Evolutionary conservation across 2,113 vertebrate genomes (phyloP), one percentile per base, ranked within the genome.

Genomic region (Rostratula benghalensis): DNA sequence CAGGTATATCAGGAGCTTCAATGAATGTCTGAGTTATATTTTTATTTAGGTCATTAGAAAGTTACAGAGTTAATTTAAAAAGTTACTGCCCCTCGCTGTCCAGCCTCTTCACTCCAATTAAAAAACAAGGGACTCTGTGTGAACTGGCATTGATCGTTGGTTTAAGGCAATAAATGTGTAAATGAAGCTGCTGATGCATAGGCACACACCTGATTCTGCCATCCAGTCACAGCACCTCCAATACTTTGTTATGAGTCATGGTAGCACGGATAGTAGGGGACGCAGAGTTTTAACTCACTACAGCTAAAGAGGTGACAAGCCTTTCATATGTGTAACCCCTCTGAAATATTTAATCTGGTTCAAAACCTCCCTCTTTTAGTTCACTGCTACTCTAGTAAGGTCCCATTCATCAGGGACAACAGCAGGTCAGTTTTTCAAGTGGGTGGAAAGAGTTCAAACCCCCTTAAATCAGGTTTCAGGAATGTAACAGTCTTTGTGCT

Each of bases 241-340:
- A 7, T 11, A 22, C 45, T 39, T 31, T 23, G 37, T 17, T 59
- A 15, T 7, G 14, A n/a, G 33, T 77, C 23, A 9, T 2, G 22
- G 53, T 22, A n/a, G 59, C 35, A n/a, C 0, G 2, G 41, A 6
- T 35, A 45, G 17, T 4, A 9, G 11, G 8, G 37, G 25, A 46
- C 28, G 7, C 51, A 6, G 37, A 25, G 37, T 35, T 59, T 35
- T 41, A 41, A 35, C 50, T 39, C 41, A 2, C 31, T 57, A 19
- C 27, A 75, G 57, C 43, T 71, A 7, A 63, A 51, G 8, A 61
- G 50, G 28, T 24, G 10, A 89, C 41, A 43, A 48, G 19, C 33
- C 25, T 61, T 20, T 63, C 28, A 14, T 7, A 46, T 17, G 35
- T 17, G 13, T 15, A 35, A 35, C 19, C 11, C 14, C 48, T 50